Percentiles rank a stretch among this genome's conserved stretches.
phyloP scores from a whole-genome alignment of 1,140 invertebrate genomes.

The Drosophila subpulchrella region DNA sequence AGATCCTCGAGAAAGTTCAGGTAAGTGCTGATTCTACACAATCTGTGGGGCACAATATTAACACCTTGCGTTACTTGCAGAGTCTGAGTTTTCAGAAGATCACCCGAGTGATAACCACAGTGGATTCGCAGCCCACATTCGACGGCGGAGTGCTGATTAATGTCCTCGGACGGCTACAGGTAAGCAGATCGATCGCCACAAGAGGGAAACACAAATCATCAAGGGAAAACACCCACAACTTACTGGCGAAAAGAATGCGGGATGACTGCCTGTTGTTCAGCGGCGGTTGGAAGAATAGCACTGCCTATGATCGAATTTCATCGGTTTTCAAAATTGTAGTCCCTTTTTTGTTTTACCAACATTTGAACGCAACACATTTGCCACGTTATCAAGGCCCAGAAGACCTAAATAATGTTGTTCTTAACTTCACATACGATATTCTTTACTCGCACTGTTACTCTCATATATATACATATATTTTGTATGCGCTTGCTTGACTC shows the following conservation, averaged over 20 bases:
- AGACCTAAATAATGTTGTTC: not conserved
- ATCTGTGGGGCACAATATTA: not conserved
- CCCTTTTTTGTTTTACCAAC: not conserved
- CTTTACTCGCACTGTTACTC: not conserved
- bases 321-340: not conserved
- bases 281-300: slow-evolving; percentile 30
- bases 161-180: slow-evolving; percentile 96
- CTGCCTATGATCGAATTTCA: slow-evolving; percentile 1
- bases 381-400: not conserved
- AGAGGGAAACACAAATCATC: not conserved
- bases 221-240: not conserved
- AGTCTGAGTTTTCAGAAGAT: slow-evolving; percentile 96
- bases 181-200: slow-evolving; percentile 84
- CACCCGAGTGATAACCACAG: slow-evolving; percentile 94
- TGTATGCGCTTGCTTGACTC: not conserved
- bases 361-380: not conserved
- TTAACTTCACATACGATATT: not conserved
- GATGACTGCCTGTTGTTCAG: slow-evolving; percentile 2
- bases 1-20: slow-evolving; percentile 97
- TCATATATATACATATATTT: not conserved
- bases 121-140: slow-evolving; percentile 97
- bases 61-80: slow-evolving; percentile 82
- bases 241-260: not conserved
- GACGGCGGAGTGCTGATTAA: slow-evolving; percentile 97
- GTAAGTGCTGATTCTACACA: slow-evolving; percentile 86